A percentile compares a stretch with the other conserved stretches of the same genome.
Conservation (phyloP, 1,140 invertebrate genomes). For the Calycopis cecrops region DNA sequence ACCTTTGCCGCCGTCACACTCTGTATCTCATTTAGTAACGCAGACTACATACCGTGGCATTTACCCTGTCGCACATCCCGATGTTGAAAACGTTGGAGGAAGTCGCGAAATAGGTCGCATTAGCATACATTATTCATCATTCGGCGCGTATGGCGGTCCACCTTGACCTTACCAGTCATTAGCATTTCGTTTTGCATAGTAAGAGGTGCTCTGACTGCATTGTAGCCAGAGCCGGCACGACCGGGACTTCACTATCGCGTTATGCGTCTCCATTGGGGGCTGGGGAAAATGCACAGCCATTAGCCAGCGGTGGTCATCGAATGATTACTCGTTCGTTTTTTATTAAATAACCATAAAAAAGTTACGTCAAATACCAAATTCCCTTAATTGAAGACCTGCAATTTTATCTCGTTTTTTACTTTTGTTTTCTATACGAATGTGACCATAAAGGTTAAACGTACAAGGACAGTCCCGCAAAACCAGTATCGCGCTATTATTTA, state of each 20-base stretch:
- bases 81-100: background rate
- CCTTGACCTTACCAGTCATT: background rate
- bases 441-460: slow-evolving; percentile 33
- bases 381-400: background rate
- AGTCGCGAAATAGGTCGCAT: background rate
- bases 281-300: no score
- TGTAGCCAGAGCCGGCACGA: no score
- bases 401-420: background rate
- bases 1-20: slow-evolving; percentile 33
- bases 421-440: slow-evolving; percentile 16
- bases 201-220: no score
- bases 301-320: no score
- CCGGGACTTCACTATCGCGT: no score
- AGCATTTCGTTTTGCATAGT: no score
- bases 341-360: no score
- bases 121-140: background rate
- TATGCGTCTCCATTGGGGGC: no score
- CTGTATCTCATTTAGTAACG: no score
- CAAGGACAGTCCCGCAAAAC: slow-evolving; percentile 39
- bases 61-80: no score
- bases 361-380: background rate
- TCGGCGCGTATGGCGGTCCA: background rate
- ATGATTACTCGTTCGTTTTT: no score
- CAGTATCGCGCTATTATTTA: slow-evolving; percentile 29
- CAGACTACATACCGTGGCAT: slow-evolving; percentile 14